Evolutionary conservation across 2,113 vertebrate species (phyloP).

Genomic region (Varanus komodoensis): DNA sequence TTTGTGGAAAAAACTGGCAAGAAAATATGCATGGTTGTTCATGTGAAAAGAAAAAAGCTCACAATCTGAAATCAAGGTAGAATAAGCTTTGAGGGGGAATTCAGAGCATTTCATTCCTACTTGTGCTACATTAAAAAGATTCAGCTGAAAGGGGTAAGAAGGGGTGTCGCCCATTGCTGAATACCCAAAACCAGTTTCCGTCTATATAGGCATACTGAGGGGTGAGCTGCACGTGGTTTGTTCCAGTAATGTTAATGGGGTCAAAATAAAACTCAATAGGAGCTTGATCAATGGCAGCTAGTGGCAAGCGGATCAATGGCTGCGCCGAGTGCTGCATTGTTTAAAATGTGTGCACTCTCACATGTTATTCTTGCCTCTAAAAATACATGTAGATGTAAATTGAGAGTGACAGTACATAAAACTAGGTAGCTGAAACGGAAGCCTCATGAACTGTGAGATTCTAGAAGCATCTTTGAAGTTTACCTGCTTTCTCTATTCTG

Average conservation of each 20-base stretch:
- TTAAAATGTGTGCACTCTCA: background rate
- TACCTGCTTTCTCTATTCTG: background rate
- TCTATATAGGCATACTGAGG: background rate
- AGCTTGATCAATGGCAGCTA: constrained; percentile 10
- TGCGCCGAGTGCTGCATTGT: background rate
- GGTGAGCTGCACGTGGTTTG: background rate
- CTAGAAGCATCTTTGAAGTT: background rate
- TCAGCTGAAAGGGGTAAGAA: constrained; percentile 46
- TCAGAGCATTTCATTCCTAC: too few species aligned
- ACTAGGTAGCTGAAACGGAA: background rate
- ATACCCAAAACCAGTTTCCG: background rate
- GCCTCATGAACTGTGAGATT: background rate
- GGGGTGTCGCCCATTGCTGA: constrained; percentile 19
- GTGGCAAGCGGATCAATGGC: background rate
- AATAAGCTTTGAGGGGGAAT: too few species aligned
- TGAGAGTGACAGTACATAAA: background rate
- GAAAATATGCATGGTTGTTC: too few species aligned
- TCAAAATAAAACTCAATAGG: constrained; percentile 6
- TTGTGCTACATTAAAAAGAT: background rate
- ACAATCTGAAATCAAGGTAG: too few species aligned
- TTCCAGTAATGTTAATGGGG: constrained; percentile 5
- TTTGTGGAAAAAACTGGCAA: too few species aligned
- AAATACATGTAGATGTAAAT: background rate
- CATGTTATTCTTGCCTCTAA: background rate
- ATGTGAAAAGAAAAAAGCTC: too few species aligned